These are phyloP conservation scores for Lymantria dispar DNA, from an alignment of 2,888 invertebrate species.

Conservation along the genomic window DNA sequence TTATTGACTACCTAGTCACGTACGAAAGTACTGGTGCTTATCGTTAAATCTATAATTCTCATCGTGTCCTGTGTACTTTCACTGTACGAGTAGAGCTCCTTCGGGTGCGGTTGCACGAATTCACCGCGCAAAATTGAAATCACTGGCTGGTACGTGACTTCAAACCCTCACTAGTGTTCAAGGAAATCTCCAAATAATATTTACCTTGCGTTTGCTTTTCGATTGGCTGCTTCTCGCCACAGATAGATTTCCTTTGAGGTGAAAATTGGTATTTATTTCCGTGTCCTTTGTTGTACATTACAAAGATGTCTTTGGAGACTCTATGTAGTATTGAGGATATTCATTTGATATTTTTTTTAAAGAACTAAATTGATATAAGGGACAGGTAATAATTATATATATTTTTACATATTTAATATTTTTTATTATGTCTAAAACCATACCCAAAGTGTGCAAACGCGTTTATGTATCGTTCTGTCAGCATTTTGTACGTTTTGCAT, in stretches of 20 bases:
- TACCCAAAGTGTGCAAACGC: too few relatives aligned
- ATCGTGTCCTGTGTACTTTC: constrained; percentile 43
- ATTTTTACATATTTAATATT: too few relatives aligned
- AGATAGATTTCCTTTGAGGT: constrained; percentile 62
- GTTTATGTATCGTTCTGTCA: too few relatives aligned
- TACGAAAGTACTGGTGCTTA: background rate
- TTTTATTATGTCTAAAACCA: too few relatives aligned
- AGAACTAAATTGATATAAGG: too few relatives aligned
- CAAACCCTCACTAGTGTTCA: constrained; percentile 59
- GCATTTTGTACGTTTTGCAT: too few relatives aligned
- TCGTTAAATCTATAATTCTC: constrained; percentile 24
- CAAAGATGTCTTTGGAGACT: constrained; percentile 20
- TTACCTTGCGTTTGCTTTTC: constrained; percentile 58
- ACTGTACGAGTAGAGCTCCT: constrained; percentile 41
- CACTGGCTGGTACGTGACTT: constrained; percentile 69
- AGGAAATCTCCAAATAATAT: constrained; percentile 68
- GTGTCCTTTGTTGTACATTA: constrained; percentile 45
- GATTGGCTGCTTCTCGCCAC: constrained; percentile 48
- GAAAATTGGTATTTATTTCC: constrained; percentile 66
- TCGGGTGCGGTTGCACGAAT: constrained; percentile 44
- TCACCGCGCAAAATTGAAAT: constrained; percentile 68
- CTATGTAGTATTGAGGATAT: background rate
- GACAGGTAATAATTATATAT: too few relatives aligned
- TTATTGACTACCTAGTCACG: background rate
- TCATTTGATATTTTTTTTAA: too few relatives aligned